These are phyloP conservation scores for Xenopus laevis DNA, from an alignment of 2,113 vertebrate species.

Conservation along the genomic window DNA sequence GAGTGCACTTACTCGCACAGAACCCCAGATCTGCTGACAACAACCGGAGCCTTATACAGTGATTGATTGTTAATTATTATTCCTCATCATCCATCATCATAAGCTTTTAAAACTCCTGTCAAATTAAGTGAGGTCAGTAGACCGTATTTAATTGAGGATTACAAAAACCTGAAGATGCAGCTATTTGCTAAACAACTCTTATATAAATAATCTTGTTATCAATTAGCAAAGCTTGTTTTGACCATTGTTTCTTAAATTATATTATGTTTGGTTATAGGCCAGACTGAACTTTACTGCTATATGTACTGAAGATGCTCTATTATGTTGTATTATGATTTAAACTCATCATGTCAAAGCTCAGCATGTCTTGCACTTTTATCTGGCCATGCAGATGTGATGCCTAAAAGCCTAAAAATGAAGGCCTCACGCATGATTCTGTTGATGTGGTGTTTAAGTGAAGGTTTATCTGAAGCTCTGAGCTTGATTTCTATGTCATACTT, in stretches of 20 bases:
- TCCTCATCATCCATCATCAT: conserved; percentile 20
- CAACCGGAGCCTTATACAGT: conserved; percentile 24
- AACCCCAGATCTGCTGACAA: conserved; percentile 23
- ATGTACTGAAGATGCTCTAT: too few species aligned
- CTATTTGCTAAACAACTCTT: conserved; percentile 35
- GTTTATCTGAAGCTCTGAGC: too few species aligned
- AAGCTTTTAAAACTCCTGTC: conserved; percentile 30
- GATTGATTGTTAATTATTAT: conserved; percentile 44
- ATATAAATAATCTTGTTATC: conserved; percentile 25
- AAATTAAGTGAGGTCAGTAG: conserved; percentile 36
- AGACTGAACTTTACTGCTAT: too few species aligned
- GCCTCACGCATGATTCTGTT: too few species aligned
- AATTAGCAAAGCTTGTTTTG: conserved; percentile 33
- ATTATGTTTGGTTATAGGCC: too few species aligned
- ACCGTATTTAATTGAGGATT: conserved; percentile 34
- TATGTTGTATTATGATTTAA: too few species aligned
- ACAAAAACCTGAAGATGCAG: conserved; percentile 23
- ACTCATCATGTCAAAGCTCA: too few species aligned
- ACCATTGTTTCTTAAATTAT: conserved; percentile 29
- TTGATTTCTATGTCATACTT: too few species aligned
- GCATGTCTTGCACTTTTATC: too few species aligned
- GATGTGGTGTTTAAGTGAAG: too few species aligned
- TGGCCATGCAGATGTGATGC: too few species aligned
- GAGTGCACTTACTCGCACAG: conserved; percentile 30
- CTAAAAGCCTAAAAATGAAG: too few species aligned